Base-by-base conservation (phyloP, 2,113 vertebrate genomes). In the Pontoporia blainvillei region DNA sequence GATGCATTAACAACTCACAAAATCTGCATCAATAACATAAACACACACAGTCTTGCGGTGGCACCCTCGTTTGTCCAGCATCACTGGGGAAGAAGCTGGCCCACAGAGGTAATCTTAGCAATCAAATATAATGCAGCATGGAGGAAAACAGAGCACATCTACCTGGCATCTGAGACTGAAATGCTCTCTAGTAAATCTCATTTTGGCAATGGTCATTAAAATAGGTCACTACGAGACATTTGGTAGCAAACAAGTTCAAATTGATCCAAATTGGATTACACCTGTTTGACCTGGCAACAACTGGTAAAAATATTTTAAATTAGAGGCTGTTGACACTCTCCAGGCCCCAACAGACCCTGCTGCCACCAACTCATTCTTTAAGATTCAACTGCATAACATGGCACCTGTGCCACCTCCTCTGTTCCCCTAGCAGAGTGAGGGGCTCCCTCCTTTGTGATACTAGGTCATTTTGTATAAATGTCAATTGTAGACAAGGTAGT, bases 1-100 rank as follows among this genome's bases (percentile, higher is more conserved):
- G 96, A 95, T 92, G 93, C 44, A 13, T 86, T 86, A 95, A 90
- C 72, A 94, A 93, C 90, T 95, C 88, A 87, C 91, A 94, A 84
- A 91, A 94, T 89, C 93, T 78, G 46, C 73, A 67, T 34, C 69
- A 71, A 9, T 61, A 39, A 86, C 86, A 86, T 59, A 96, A 95
- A 93, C 25, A 62, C 52, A 90, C 21, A 8, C 67, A 11, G 61
- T 27, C 78, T 61, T 29, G 15, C 9, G 21, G 75, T 17, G 14
- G 86, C 39, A 39, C 72, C 57, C 67, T 91, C 4, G 0, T 92
- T 64, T 34, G 75, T 36, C 78, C 14, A 71, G 57, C 11, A 1
- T 44, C 86, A 61, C 62, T 36, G 49, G 34, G 57, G 41, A 92
- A 92, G 17, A 44, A 96, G 73, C 57, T 25, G 14, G 18, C 54